phyloP scores from a whole-genome alignment of 1,140 invertebrate genomes.

The Rhysida immarginata region DNA sequence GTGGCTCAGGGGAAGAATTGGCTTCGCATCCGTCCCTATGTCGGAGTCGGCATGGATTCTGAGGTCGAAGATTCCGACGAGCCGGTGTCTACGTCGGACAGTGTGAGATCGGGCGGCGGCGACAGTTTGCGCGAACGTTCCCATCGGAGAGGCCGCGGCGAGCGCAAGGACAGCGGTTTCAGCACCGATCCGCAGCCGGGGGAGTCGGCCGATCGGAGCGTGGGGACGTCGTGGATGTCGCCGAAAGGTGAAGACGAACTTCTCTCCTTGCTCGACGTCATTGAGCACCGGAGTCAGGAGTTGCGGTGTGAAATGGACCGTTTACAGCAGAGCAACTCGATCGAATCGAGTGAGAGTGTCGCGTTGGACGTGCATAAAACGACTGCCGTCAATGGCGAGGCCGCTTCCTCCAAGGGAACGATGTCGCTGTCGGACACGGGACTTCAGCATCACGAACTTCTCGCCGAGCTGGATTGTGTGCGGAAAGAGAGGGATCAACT shows the following conservation, averaged over 20 bases:
- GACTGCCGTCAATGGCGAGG: not conserved
- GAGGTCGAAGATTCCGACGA: constrained; percentile 4
- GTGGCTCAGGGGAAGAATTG: constrained; percentile 6
- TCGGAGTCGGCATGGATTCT: not conserved
- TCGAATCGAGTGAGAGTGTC: too few species aligned
- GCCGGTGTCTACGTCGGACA: not conserved
- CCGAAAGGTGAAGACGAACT: constrained; percentile 50
- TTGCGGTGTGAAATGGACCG: constrained; percentile 48
- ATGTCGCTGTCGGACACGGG: constrained; percentile 1
- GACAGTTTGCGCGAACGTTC: not conserved
- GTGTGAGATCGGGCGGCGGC: not conserved
- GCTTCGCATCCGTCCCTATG: constrained; percentile 1
- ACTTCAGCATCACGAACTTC: not conserved
- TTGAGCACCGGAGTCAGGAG: constrained; percentile 57
- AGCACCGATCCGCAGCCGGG: constrained; percentile 1
- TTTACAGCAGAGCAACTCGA: too few species aligned
- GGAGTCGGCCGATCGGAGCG: not conserved
- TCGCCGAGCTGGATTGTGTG: constrained; percentile 23
- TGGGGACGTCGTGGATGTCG: not conserved
- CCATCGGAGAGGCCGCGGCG: not conserved
- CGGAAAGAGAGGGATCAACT: constrained; percentile 51
- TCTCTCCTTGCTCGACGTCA: constrained; percentile 67
- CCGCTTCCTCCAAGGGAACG: not conserved
- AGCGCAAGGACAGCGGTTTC: constrained; percentile 3
- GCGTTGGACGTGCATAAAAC: not conserved